Evolutionary conservation across 2,888 invertebrate genomes (phyloP).

Genomic region (Coenonympha arcania): DNA sequence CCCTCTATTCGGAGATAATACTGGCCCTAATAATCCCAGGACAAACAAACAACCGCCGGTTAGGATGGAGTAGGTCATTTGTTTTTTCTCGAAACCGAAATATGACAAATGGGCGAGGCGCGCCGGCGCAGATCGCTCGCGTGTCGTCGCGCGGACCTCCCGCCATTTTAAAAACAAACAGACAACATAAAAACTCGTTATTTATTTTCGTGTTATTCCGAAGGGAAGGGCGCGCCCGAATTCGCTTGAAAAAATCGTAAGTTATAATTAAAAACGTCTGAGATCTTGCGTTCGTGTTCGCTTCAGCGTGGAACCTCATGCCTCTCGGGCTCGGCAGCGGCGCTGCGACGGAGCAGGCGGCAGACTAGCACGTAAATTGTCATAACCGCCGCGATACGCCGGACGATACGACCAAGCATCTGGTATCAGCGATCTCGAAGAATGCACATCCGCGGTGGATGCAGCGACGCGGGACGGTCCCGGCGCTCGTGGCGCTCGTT

Average conservation of each 20-base stretch:
- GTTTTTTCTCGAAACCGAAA: slow-evolving; percentile 68
- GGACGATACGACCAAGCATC: slow-evolving; percentile 37
- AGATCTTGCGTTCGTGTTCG: slow-evolving; percentile 33
- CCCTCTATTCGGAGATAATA: slow-evolving; percentile 58
- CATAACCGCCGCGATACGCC: slow-evolving; percentile 33
- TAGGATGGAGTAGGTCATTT: slow-evolving; percentile 67
- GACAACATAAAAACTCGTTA: slow-evolving; percentile 70
- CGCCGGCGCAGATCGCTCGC: slow-evolving; percentile 59
- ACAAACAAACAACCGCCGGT: slow-evolving; percentile 70
- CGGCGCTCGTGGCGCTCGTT: slow-evolving; percentile 59
- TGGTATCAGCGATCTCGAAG: slow-evolving; percentile 11
- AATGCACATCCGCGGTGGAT: slow-evolving; percentile 5
- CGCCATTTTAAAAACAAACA: slow-evolving; percentile 75
- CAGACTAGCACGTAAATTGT: slow-evolving; percentile 22
- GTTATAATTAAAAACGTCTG: slow-evolving; percentile 70
- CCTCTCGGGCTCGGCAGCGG: slow-evolving; percentile 3
- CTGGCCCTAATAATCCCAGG: slow-evolving; percentile 63
- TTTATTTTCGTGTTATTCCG: slow-evolving; percentile 68
- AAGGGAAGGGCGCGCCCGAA: slow-evolving; percentile 69
- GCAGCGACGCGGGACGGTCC: too few relatives aligned
- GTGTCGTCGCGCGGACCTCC: slow-evolving; percentile 74
- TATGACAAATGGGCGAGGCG: slow-evolving; percentile 71
- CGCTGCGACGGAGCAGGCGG: slow-evolving; percentile 13
- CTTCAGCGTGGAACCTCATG: slow-evolving; percentile 18
- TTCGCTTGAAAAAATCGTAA: slow-evolving; percentile 71